Percentiles rank a stretch among this genome's conserved stretches.
Evolutionary conservation across 2,113 vertebrate species (phyloP).

Genomic region (Cnemophilus loriae): DNA sequence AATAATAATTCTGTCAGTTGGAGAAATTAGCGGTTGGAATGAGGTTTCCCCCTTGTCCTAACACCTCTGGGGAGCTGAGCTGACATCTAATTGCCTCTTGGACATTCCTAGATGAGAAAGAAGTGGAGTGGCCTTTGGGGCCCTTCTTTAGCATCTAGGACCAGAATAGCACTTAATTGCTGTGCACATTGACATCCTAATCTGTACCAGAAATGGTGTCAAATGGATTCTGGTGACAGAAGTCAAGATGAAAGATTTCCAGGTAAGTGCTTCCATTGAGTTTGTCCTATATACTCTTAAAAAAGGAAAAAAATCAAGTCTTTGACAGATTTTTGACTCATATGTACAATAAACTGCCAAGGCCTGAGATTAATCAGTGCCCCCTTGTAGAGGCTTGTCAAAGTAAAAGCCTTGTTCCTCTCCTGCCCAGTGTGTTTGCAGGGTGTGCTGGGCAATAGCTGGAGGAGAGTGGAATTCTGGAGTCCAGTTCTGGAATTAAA

Average conservation of each 20-base stretch:
- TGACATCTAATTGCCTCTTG: conserved; percentile 32
- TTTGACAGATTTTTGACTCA: neutral
- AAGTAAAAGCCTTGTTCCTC: neutral
- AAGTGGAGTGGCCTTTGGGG: conserved; percentile 49
- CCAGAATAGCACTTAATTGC: conserved; percentile 62
- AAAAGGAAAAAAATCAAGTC: neutral
- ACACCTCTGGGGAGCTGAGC: conserved; percentile 36
- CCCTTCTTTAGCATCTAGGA: conserved; percentile 14
- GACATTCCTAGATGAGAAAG: conserved; percentile 44
- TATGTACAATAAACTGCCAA: neutral
- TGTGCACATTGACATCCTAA: conserved; percentile 56
- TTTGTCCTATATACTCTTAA: neutral
- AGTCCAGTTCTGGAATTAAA: neutral
- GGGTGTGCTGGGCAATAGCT: neutral
- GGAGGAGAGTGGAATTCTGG: neutral
- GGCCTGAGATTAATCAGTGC: neutral
- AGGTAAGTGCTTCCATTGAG: neutral
- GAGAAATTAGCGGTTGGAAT: conserved; percentile 62
- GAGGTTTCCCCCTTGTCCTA: conserved; percentile 44
- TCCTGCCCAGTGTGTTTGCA: neutral
- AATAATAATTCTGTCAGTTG: conserved; percentile 66
- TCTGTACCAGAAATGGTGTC: conserved; percentile 66
- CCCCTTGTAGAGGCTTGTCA: neutral
- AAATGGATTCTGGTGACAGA: conserved; percentile 7
- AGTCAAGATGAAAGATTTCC: conserved; percentile 5